These are phyloP conservation scores for Saccopteryx leptura DNA, from an alignment of 2,113 vertebrate species.

Conservation along the genomic window DNA sequence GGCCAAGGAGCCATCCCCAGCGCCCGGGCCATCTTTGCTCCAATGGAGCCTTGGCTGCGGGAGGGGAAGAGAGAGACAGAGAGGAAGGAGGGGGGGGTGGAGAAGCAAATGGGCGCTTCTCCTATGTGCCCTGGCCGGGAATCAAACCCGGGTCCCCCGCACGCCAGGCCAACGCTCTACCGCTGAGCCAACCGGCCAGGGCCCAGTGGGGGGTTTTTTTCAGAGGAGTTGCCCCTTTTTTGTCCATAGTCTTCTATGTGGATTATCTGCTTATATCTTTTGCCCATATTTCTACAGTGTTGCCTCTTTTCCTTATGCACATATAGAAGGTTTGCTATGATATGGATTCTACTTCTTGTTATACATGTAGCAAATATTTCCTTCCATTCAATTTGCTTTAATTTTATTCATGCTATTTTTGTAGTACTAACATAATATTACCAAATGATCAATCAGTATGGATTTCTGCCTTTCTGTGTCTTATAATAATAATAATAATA, in stretches of 20 bases:
- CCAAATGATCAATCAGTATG: slow-evolving; percentile 12
- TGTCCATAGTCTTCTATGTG: background rate
- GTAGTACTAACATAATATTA: background rate
- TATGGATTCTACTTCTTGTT: background rate
- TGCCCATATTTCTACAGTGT: background rate
- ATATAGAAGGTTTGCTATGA: background rate
- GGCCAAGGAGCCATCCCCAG: too few relatives aligned
- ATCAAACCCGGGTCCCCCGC: too few relatives aligned
- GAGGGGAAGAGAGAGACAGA: too few relatives aligned
- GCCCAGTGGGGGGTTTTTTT: too few relatives aligned
- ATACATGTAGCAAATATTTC: background rate
- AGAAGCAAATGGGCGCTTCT: too few relatives aligned
- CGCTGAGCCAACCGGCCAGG: too few relatives aligned
- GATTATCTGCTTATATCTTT: background rate
- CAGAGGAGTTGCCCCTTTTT: background rate
- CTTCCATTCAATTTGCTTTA: background rate
- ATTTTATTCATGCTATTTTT: background rate
- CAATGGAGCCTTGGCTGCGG: too few relatives aligned
- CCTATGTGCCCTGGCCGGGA: too few relatives aligned
- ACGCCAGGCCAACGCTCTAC: too few relatives aligned
- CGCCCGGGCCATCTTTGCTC: too few relatives aligned
- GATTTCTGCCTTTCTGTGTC: slow-evolving; percentile 6
- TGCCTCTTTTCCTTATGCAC: background rate
- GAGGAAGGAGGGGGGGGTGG: too few relatives aligned
- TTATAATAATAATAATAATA: slow-evolving; percentile 17